phyloP scores from a whole-genome alignment of 2,113 vertebrate genomes.

The Arothron firmamentum region DNA sequence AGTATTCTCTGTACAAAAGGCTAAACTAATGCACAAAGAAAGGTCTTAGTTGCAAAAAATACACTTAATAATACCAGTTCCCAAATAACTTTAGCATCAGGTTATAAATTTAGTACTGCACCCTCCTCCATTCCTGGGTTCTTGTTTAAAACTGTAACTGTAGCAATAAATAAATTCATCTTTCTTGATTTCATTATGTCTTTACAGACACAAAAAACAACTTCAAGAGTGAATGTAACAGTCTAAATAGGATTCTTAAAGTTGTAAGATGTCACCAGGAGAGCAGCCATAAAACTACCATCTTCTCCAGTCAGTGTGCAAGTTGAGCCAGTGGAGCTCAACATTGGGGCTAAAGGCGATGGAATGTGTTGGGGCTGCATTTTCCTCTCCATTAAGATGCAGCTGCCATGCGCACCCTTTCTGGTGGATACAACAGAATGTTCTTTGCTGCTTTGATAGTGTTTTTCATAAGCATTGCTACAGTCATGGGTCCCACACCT shows the following conservation, averaged over 20 bases:
- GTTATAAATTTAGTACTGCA: conserved; percentile 9
- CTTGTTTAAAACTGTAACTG: conserved; percentile 32
- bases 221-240: conserved; percentile 57
- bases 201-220: conserved; percentile 15
- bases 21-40: conserved; percentile 37
- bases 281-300: conserved; percentile 57
- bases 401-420: conserved; percentile 76
- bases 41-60: neutral
- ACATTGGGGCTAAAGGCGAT: conserved; percentile 27
- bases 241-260: conserved; percentile 38
- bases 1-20: conserved; percentile 31
- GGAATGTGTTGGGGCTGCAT: conserved; percentile 59
- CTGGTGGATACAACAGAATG: conserved; percentile 74
- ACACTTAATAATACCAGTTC: conserved; percentile 2
- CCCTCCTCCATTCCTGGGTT: conserved; percentile 10
- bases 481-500: conserved; percentile 96
- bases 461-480: conserved; percentile 99
- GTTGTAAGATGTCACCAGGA: conserved; percentile 16
- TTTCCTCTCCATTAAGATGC: conserved; percentile 56
- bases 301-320: conserved; percentile 66
- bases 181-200: conserved; percentile 22
- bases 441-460: conserved; percentile 95
- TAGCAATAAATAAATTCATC: conserved; percentile 60
- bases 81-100: neutral
- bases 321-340: conserved; percentile 28